Evolutionary conservation across 2,797 vertebrate genomes (phyloP).

Genomic region (Tiaroga cobitis): DNA sequence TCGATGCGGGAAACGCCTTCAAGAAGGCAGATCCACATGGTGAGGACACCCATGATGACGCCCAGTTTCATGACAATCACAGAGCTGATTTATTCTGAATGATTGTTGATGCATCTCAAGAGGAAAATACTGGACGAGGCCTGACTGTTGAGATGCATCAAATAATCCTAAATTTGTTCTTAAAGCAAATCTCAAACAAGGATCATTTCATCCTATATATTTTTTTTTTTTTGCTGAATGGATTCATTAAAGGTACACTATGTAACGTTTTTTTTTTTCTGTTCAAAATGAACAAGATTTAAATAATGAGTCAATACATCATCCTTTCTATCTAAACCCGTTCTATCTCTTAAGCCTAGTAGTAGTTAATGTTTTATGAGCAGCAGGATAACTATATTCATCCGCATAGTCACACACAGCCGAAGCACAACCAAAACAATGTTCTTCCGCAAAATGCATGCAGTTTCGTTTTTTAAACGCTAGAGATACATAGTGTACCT

Average conservation of each 20-base stretch:
- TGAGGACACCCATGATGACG: slow-evolving; percentile 67
- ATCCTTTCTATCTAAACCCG: not conserved
- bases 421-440: not conserved
- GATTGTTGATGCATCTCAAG: not conserved
- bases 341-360: not conserved
- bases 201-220: not conserved
- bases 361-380: not conserved
- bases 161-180: not conserved
- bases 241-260: not conserved
- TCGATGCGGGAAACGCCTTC: slow-evolving; percentile 96
- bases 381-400: not conserved
- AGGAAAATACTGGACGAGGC: not conserved
- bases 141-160: not conserved
- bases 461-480: not conserved
- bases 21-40: slow-evolving; percentile 98
- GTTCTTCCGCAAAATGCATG: not conserved
- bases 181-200: not conserved
- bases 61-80: not conserved
- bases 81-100: not conserved
- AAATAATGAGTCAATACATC: not conserved
- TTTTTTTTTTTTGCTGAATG: not conserved
- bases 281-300: not conserved
- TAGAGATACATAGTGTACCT: not conserved
- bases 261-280: not conserved
- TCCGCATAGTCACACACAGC: too few relatives aligned